Evolutionary conservation across 2,888 invertebrate species (phyloP).

Genomic region (Hermaeophaga mercurialis): DNA sequence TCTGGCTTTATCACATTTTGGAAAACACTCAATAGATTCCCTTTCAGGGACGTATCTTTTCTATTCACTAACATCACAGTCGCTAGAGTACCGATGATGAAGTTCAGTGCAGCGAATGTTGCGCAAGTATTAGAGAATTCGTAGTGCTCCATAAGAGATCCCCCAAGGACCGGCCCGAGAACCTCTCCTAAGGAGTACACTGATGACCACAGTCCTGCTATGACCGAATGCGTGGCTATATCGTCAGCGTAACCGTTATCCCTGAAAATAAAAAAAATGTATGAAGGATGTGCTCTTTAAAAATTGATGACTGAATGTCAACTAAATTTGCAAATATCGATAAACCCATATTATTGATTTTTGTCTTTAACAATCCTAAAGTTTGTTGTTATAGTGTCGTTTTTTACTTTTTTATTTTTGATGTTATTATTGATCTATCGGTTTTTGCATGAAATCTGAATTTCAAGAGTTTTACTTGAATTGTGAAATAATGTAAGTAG

Average conservation of each 20-base stretch:
- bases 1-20: conserved; percentile 10
- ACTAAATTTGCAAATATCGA: no score
- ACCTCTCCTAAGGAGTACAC: conserved; percentile 77
- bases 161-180: conserved; percentile 69
- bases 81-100: conserved; percentile 57
- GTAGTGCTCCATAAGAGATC: conserved; percentile 66
- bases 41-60: conserved; percentile 17
- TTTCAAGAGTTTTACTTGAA: no score
- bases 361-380: no score
- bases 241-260: conserved; percentile 70
- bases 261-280: conserved; percentile 58
- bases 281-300: no score
- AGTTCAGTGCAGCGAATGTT: conserved; percentile 65
- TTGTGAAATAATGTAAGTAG: no score
- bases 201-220: conserved; percentile 76
- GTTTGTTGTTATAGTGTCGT: no score
- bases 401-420: no score
- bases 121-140: conserved; percentile 72
- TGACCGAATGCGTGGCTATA: conserved; percentile 72
- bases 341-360: no score
- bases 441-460: no score
- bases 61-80: conserved; percentile 40
- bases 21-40: conserved; percentile 19
- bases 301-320: no score
- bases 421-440: no score